phyloP scores from a whole-genome alignment of 2,113 vertebrate species.

The Scortum barcoo region DNA sequence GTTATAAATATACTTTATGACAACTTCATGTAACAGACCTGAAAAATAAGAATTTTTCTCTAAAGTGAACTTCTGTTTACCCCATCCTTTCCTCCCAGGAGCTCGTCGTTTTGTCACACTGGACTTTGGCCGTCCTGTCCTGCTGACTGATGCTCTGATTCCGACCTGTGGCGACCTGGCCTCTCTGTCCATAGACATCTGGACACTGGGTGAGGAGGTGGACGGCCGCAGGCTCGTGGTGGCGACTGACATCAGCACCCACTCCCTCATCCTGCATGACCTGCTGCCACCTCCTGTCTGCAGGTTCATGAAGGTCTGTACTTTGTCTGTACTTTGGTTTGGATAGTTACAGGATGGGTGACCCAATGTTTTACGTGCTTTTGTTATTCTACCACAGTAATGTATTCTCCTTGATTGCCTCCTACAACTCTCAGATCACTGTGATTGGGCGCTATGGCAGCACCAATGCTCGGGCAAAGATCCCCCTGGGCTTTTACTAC shows the following conservation, averaged over 20 bases:
- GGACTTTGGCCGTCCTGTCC: constrained; percentile 95
- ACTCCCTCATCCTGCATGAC: constrained; percentile 97
- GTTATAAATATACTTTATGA: not conserved
- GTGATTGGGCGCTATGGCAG: constrained; percentile 98
- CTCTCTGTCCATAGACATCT: constrained; percentile 98
- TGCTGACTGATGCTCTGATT: constrained; percentile 96
- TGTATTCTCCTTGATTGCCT: not conserved
- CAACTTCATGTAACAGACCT: not conserved
- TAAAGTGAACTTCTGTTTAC: not conserved
- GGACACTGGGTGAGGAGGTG: constrained; percentile 98
- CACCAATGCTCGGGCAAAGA: constrained; percentile 98
- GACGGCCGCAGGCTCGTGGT: constrained; percentile 96
- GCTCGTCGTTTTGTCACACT: constrained; percentile 97
- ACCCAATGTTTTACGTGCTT: not conserved
- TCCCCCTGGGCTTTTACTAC: constrained; percentile 97
- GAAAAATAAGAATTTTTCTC: not conserved
- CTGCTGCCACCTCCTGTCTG: constrained; percentile 96
- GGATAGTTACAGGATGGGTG: not conserved
- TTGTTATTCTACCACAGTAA: not conserved
- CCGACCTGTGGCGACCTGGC: constrained; percentile 97
- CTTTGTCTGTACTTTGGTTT: not conserved
- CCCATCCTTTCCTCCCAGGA: constrained; percentile 79
- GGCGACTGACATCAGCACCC: constrained; percentile 98
- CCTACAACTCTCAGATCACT: constrained; percentile 88
- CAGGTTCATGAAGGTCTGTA: constrained; percentile 97